Percentiles rank a stretch among this genome's conserved stretches.
phyloP scores from a whole-genome alignment of 2,888 invertebrate genomes.

The Phytoseiulus persimilis region DNA sequence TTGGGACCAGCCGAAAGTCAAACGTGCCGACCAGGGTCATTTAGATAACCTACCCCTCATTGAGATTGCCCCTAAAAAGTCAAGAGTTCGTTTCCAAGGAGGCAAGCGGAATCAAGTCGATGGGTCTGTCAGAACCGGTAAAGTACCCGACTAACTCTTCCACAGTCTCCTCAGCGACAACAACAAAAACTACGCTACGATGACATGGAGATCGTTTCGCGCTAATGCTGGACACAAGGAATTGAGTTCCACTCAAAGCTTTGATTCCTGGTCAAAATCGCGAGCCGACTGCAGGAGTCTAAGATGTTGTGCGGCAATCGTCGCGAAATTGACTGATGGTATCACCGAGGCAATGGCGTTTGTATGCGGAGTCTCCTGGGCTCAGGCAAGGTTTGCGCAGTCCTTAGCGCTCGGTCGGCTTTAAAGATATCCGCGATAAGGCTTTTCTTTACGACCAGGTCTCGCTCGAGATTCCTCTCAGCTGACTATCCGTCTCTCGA shows the following conservation, averaged over 20 bases:
- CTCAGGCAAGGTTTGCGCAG: not conserved
- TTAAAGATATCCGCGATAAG: not conserved
- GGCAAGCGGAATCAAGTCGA: not conserved
- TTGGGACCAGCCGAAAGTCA: not conserved
- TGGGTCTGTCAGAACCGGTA: not conserved
- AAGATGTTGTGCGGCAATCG: no score
- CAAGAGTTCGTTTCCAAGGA: not conserved
- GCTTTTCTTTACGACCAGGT: not conserved
- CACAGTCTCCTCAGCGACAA: no score
- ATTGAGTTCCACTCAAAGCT: no score
- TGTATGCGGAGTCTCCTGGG: not conserved
- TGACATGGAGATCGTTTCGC: no score
- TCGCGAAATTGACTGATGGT: not conserved
- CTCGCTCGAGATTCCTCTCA: not conserved
- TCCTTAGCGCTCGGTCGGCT: not conserved
- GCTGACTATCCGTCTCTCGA: not conserved
- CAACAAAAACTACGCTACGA: no score
- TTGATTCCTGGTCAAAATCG: no score
- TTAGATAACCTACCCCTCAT: not conserved
- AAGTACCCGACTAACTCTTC: no score
- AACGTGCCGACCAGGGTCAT: not conserved
- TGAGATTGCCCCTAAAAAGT: not conserved
- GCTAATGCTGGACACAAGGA: no score
- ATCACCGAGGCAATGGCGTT: not conserved
- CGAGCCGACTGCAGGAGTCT: no score